Base-by-base conservation (phyloP, 2,113 vertebrate genomes). In the Cinclus mexicanus region DNA sequence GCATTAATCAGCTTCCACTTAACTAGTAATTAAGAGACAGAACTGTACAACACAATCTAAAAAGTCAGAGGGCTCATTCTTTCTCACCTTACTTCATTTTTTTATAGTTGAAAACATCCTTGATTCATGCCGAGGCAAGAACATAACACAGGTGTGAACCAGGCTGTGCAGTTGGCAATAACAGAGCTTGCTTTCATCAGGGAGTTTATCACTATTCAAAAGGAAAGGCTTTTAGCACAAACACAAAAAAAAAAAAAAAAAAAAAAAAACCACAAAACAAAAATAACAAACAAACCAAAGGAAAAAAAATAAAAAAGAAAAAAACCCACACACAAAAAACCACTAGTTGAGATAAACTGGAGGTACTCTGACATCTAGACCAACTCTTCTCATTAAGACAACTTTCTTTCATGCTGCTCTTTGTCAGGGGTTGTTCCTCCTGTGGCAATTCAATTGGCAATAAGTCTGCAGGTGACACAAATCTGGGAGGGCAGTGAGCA, bases 11-110 rank as follows among this genome's bases (percentile, higher is more conserved):
- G 52, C 79, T 70, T 63, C 88, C 5, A 52, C 61, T 94, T 93
- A 94, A 80, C 82, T 65, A 78, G n/a, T 67, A 96, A 96, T 93
- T 94, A 94, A 83, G 80, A 93, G 47, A 64, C 52, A 78, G 68
- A 78, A n/a, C 35, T 78, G 55, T 23, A 44, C 24, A 81, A 64
- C 29, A 44, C 31, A 83, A 70, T 55, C 41, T 77, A 70, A 86
- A 82, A 88, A 70, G 82, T 80, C 85, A 86, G 60, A 80, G 52
- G 14, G 16, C 46, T 88, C 61, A 39, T 42, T 8, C 2, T 21
- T 79, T 79, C 55, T 83, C 63, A 57, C 55, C 29, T 89, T 5
- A 2, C 31, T 75, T 65, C 23, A 35, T 61, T 88, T 79, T 87
- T 79, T 95, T 70, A 23, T 31, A 31, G 39, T 29, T 35, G 74